Conservation (phyloP, 2,888 invertebrate genomes). For the Pandemis corylana region DNA sequence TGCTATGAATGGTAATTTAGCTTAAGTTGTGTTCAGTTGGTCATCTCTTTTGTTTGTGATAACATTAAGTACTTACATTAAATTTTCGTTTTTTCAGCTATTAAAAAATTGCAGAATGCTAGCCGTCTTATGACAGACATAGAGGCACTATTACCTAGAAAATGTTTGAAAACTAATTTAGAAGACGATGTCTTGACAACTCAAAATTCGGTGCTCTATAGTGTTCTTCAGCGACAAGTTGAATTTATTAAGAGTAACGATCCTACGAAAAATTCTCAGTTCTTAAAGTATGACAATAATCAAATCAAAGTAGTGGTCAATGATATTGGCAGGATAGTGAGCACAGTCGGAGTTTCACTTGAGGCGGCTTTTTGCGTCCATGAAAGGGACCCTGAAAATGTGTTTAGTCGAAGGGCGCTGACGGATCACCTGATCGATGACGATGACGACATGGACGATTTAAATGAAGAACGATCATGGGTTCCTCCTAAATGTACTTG, state of each 20-base stretch:
- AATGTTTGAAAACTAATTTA: constrained; percentile 28
- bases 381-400: constrained; percentile 33
- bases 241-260: constrained; percentile 56
- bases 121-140: constrained; percentile 48
- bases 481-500: constrained; percentile 60
- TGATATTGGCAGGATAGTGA: constrained; percentile 59
- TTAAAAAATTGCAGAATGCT: constrained; percentile 56
- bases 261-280: constrained; percentile 31
- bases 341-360: constrained; percentile 56
- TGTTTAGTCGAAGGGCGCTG: constrained; percentile 25
- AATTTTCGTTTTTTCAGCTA: constrained; percentile 16
- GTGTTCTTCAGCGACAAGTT: constrained; percentile 57
- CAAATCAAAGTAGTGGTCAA: constrained; percentile 48
- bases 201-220: constrained; percentile 48
- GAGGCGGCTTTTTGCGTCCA: constrained; percentile 58
- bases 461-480: constrained; percentile 44
- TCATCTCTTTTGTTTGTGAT: not conserved
- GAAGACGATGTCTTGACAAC: constrained; percentile 32
- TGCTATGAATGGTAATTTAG: constrained; percentile 25
- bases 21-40: not conserved
- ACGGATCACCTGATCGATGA: constrained; percentile 12
- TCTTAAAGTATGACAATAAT: constrained; percentile 27
- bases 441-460: constrained; percentile 40
- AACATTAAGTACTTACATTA: not conserved
- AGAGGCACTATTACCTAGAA: constrained; percentile 20